Evolutionary conservation across 2,888 invertebrate species (phyloP).

Genomic region (Zeuzera pyrina): DNA sequence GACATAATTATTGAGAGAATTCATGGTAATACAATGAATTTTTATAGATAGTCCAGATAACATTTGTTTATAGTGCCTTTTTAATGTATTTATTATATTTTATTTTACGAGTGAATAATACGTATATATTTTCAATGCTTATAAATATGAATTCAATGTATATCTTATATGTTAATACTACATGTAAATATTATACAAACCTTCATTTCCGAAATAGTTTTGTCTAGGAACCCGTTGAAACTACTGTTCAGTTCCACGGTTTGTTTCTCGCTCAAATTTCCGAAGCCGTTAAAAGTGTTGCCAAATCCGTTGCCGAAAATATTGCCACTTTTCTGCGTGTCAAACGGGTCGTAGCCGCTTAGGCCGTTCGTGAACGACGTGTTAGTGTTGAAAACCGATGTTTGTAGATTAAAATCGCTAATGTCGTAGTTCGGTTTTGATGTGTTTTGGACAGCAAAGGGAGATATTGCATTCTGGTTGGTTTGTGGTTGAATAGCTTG

Average conservation of each 20-base stretch:
- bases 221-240: constrained; percentile 86
- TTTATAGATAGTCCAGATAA: too few species aligned
- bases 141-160: too few species aligned
- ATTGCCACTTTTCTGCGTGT: constrained; percentile 79
- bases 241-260: constrained; percentile 66
- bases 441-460: constrained; percentile 27
- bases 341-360: constrained; percentile 83
- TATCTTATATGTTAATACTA: too few species aligned
- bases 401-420: constrained; percentile 56
- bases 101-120: too few species aligned
- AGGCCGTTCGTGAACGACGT: constrained; percentile 57
- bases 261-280: constrained; percentile 61
- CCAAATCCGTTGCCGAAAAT: constrained; percentile 56
- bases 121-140: too few species aligned
- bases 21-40: too few species aligned
- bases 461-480: constrained; percentile 22
- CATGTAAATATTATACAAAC: constrained; percentile 60
- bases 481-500: constrained; percentile 16
- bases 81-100: too few species aligned
- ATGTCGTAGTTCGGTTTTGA: constrained; percentile 62
- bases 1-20: too few species aligned
- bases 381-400: constrained; percentile 55
- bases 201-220: constrained; percentile 90
- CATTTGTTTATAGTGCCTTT: constrained; percentile 2
- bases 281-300: constrained; percentile 58